A percentile compares a stretch with the other conserved stretches of the same genome.
Evolutionary conservation across 1,140 invertebrate species (phyloP).

Genomic region (Rhysida immarginata): DNA sequence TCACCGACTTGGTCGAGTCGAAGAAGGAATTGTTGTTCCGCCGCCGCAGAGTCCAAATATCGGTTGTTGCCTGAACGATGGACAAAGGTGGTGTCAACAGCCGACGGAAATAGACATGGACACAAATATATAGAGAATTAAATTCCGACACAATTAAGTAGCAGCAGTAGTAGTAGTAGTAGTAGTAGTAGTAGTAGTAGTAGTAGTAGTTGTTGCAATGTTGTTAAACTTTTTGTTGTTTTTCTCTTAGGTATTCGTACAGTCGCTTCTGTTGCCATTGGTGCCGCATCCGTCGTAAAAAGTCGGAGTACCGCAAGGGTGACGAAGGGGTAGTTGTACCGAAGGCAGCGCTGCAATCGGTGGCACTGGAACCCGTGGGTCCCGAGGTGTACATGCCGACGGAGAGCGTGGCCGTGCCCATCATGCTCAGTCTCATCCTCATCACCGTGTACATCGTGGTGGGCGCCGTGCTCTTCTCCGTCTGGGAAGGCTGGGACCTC

Average conservation of each 20-base stretch:
- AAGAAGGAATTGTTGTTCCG: too few relatives aligned
- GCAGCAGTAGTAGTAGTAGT: too few relatives aligned
- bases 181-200: neutral
- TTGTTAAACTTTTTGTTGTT: neutral
- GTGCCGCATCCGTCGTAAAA: slow-evolving; percentile 18
- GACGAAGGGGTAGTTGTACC: slow-evolving; percentile 10
- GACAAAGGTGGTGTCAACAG: too few relatives aligned
- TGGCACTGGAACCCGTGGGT: slow-evolving; percentile 20
- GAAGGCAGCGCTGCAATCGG: slow-evolving; percentile 6
- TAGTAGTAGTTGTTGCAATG: neutral
- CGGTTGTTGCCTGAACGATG: too few relatives aligned
- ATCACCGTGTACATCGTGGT: slow-evolving; percentile 30
- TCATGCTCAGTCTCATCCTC: slow-evolving; percentile 31
- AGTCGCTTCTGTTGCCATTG: slow-evolving; percentile 21
- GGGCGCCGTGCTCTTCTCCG: slow-evolving; percentile 21
- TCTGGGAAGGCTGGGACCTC: slow-evolving; percentile 26
- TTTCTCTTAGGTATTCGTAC: slow-evolving; percentile 2
- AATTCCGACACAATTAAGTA: too few relatives aligned
- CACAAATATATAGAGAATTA: too few relatives aligned
- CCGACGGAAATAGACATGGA: too few relatives aligned
- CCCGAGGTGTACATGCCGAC: slow-evolving; percentile 25
- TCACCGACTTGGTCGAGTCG: too few relatives aligned
- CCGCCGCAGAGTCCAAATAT: too few relatives aligned
- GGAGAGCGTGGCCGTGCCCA: slow-evolving; percentile 19
- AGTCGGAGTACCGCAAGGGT: slow-evolving; percentile 12